phyloP scores from a whole-genome alignment of 2,113 vertebrate species.

The Siniperca chuatsi region DNA sequence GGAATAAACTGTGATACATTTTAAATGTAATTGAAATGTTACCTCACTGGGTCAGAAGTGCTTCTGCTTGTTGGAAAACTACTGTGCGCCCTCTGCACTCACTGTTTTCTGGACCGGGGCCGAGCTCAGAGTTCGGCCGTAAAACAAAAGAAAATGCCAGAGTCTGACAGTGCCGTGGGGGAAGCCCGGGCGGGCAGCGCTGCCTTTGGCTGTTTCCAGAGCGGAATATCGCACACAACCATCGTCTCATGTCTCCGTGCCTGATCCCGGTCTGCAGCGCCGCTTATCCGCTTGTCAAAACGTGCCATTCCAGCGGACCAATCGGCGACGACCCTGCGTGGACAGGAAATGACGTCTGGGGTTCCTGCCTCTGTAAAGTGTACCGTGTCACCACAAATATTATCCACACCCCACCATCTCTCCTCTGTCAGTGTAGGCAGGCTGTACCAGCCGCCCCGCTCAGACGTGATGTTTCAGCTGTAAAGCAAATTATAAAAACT shows the following conservation, averaged over 20 bases:
- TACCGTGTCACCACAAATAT: constrained; percentile 64
- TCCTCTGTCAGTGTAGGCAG: constrained; percentile 21
- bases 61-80: not conserved
- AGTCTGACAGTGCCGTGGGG: not conserved
- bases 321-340: constrained; percentile 66
- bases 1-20: not conserved
- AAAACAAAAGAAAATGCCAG: not conserved
- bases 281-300: constrained; percentile 56
- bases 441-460: constrained; percentile 7
- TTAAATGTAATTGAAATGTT: not conserved
- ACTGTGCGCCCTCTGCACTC: no score
- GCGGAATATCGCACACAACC: constrained; percentile 1
- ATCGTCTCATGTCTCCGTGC: constrained; percentile 60
- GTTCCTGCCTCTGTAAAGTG: constrained; percentile 74
- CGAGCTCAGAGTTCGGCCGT: not conserved
- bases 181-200: constrained; percentile 12
- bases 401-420: constrained; percentile 57
- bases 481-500: constrained; percentile 31
- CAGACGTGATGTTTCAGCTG: constrained; percentile 30
- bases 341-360: constrained; percentile 85
- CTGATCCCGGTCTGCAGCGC: constrained; percentile 48
- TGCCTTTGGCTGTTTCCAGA: constrained; percentile 9
- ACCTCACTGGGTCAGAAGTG: not conserved
- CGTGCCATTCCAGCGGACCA: constrained; percentile 74
- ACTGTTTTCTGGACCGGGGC: not conserved